phyloP scores from a whole-genome alignment of 2,888 invertebrate species.

The Anticlea derivata region DNA sequence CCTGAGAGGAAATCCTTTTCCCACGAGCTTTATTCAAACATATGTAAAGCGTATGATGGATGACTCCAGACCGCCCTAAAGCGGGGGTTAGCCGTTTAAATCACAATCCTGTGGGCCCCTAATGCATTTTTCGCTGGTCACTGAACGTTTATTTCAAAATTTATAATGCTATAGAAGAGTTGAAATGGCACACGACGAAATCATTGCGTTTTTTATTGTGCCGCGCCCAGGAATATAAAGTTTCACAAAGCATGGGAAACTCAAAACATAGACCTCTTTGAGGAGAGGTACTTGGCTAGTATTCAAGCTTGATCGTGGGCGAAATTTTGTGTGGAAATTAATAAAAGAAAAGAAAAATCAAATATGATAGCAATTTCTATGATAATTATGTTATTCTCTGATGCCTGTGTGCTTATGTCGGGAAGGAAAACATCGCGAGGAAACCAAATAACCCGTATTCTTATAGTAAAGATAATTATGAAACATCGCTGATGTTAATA shows the following conservation, averaged over 20 bases:
- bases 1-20: constrained; percentile 84
- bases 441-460: too few relatives aligned
- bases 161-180: constrained; percentile 80
- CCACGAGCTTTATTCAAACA: constrained; percentile 85
- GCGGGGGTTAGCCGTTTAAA: constrained; percentile 77
- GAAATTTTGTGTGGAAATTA: too few relatives aligned
- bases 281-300: too few relatives aligned
- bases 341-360: too few relatives aligned
- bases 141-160: constrained; percentile 64
- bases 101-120: constrained; percentile 74
- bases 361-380: too few relatives aligned
- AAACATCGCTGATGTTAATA: too few relatives aligned
- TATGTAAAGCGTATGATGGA: constrained; percentile 85
- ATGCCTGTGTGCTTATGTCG: too few relatives aligned
- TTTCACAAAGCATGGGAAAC: constrained; percentile 41
- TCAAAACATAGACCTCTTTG: too few relatives aligned
- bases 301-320: too few relatives aligned
- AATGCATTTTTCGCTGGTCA: constrained; percentile 77
- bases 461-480: too few relatives aligned
- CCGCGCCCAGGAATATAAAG: constrained; percentile 60
- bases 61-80: constrained; percentile 70
- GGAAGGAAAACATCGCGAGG: too few relatives aligned
- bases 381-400: too few relatives aligned
- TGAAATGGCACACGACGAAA: constrained; percentile 72
- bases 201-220: constrained; percentile 76